These are phyloP conservation scores for Lasioglossum morio DNA, from an alignment of 2,888 invertebrate genomes.

Conservation along the genomic window DNA sequence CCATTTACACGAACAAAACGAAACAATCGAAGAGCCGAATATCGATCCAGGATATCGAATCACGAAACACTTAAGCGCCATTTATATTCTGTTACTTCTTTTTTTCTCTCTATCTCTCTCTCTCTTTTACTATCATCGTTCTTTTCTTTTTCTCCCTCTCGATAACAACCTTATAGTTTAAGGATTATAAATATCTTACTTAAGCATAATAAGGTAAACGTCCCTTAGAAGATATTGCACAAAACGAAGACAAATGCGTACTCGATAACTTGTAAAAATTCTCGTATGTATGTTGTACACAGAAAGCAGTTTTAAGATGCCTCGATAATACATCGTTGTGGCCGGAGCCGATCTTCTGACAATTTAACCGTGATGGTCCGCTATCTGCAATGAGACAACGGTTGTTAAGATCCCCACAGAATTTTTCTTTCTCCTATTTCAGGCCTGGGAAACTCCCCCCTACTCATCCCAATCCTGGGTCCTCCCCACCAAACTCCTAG, in stretches of 20 bases:
- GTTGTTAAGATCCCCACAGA: not conserved
- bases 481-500: no score
- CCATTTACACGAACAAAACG: constrained; percentile 28
- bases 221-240: constrained; percentile 67
- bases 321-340: constrained; percentile 69
- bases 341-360: constrained; percentile 51
- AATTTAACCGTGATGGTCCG: constrained; percentile 71
- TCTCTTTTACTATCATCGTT: not conserved
- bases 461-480: no score
- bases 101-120: no score
- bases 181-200: constrained; percentile 71
- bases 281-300: constrained; percentile 68
- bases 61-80: constrained; percentile 73
- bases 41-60: constrained; percentile 54
- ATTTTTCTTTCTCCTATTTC: not conserved
- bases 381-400: constrained; percentile 70
- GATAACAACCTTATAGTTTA: constrained; percentile 76
- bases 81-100: constrained; percentile 43
- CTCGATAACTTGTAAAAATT: constrained; percentile 57
- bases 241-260: constrained; percentile 74
- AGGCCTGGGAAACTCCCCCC: no score
- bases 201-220: constrained; percentile 69
- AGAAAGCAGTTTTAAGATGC: constrained; percentile 74
- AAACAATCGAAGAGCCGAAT: constrained; percentile 56
- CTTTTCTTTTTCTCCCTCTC: constrained; percentile 56